These are phyloP conservation scores for Scaptomyza cyrtandrae DNA, from an alignment of 2,888 invertebrate species.

Conservation along the genomic window DNA sequence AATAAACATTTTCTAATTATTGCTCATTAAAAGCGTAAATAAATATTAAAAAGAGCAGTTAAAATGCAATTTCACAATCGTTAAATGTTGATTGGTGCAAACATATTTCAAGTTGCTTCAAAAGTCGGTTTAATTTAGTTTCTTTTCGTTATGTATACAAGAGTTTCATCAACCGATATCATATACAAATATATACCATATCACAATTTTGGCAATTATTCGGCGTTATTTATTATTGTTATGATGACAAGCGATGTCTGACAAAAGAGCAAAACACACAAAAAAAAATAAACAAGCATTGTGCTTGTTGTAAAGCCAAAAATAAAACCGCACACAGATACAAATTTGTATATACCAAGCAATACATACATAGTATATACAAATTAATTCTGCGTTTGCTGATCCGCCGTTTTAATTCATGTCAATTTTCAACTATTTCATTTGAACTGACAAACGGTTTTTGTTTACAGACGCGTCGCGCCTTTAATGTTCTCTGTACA, in stretches of 20 bases:
- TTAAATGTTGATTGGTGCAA: constrained; percentile 10
- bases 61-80: constrained; percentile 9
- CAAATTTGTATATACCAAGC: background rate
- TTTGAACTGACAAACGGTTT: constrained; percentile 19
- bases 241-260: constrained; percentile 7
- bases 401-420: constrained; percentile 23
- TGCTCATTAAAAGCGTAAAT: background rate
- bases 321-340: background rate
- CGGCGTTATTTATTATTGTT: constrained; percentile 3
- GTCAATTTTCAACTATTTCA: constrained; percentile 28
- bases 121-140: background rate
- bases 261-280: too few relatives aligned
- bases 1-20: constrained; percentile 3
- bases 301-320: background rate
- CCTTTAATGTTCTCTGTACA: constrained; percentile 18
- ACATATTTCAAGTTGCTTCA: constrained; percentile 6
- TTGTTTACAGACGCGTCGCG: constrained; percentile 44
- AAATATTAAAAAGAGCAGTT: background rate
- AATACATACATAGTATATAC: background rate
- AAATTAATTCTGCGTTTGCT: background rate
- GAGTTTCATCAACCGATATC: background rate
- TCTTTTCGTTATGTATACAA: background rate
- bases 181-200: background rate
- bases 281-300: too few relatives aligned
- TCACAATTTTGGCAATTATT: constrained; percentile 20